Base-by-base conservation (phyloP, 2,888 invertebrate genomes). In the Globia sparganii region DNA sequence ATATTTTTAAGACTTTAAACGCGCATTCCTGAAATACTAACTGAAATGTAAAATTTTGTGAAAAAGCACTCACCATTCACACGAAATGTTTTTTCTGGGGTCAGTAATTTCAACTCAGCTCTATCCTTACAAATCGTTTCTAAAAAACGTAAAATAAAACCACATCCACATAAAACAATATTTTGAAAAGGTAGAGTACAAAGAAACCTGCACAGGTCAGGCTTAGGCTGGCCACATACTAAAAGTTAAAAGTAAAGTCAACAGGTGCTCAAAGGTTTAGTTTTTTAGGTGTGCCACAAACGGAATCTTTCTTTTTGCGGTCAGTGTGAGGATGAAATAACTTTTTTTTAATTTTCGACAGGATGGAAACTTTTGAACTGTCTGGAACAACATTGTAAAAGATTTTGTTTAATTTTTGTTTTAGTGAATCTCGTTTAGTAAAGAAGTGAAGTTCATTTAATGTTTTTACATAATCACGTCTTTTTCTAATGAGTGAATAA, bases 241-340 rank as follows among this genome's bases (percentile, higher is more conserved):
- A 86, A 85, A 83, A 86, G 67, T 80, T 81, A 89, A 89, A 86
- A 83, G 80, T 74, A 76, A 67, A 81, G 75, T 86, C 89, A 85
- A 89, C 88, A 88, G 86, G 89, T 89, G 81, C 79, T 86, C 85
- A 88, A 89, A 86, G 88, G 78, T 75, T 88, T 78, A 73, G 78
- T 84, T 84, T 86, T 87, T 84, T 78, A 78, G 77, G 77, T 40
- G 67, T 31, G 74, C 88, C 79, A 59, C 88, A 86, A 83, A 87
- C 80, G 78, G 40, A 75, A 80, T 85, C 68, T 80, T 87, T 77
- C 74, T 83, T 85, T 85, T 88, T 86, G 80, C 81, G 81, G 84
- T 77, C 75, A 49, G 72, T 75, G 58, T 83, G 78, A 72, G 34
- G 71, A 73, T 75, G 72, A 78, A 83, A 81, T 79, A 77, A 81